phyloP scores from a whole-genome alignment of 2,113 vertebrate genomes.

The Scomber scombrus region DNA sequence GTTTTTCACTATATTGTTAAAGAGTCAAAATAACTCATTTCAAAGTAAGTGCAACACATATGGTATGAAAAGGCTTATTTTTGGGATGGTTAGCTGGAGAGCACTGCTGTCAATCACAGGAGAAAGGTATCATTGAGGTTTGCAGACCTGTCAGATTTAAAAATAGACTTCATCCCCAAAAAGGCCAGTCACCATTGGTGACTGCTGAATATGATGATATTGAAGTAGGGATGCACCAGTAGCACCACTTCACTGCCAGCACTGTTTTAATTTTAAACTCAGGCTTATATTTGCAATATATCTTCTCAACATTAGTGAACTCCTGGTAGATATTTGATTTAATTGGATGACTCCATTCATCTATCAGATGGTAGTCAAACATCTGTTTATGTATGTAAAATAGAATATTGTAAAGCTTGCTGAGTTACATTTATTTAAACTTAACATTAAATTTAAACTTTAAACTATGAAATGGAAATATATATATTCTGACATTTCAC shows the following conservation, averaged over 20 bases:
- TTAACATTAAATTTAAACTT: too few species aligned
- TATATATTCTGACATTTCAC: too few species aligned
- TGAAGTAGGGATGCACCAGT: neutral
- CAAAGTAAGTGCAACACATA: neutral
- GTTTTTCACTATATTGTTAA: neutral
- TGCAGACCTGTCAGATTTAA: neutral
- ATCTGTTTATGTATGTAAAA: too few species aligned
- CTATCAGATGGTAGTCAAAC: too few species aligned
- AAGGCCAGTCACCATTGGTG: neutral
- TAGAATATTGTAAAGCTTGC: too few species aligned
- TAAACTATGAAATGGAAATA: too few species aligned
- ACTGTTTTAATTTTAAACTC: neutral
- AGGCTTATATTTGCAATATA: neutral
- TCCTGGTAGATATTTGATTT: too few species aligned
- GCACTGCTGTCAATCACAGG: neutral
- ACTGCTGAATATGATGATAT: neutral
- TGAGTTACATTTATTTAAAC: too few species aligned
- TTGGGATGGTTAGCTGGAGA: neutral
- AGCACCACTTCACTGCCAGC: neutral
- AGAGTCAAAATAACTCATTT: neutral
- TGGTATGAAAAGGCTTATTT: neutral
- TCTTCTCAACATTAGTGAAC: too few species aligned
- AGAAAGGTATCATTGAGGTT: neutral
- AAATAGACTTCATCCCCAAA: constrained; percentile 24
- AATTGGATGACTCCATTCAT: neutral